Conservation (phyloP, 2,797 vertebrate genomes). For the Borostomias antarcticus region DNA sequence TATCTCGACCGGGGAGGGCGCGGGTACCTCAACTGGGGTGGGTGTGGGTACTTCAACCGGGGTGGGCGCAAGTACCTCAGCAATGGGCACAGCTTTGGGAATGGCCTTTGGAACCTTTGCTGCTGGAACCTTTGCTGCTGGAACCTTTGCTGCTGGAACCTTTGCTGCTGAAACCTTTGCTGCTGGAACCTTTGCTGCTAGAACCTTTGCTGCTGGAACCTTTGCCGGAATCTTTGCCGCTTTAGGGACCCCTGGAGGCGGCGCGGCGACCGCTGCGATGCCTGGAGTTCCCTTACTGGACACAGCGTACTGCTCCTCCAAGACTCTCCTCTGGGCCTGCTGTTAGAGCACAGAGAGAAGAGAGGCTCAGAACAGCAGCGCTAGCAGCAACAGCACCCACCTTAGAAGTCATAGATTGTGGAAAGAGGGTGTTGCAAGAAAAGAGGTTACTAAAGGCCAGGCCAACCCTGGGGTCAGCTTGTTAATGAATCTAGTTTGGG, state of each 20-base stretch:
- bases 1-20: neutral
- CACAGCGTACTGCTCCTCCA: conserved; percentile 65
- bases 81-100: conserved; percentile 29
- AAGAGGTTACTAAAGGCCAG: neutral
- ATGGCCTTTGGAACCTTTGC: conserved; percentile 32
- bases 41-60: conserved; percentile 11
- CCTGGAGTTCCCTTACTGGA: conserved; percentile 58
- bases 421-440: neutral
- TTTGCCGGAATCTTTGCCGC: conserved; percentile 20
- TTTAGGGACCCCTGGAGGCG: too few species aligned
- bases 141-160: conserved; percentile 39
- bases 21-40: conserved; percentile 16
- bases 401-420: too few species aligned
- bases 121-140: conserved; percentile 31
- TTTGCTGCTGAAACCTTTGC: conserved; percentile 29
- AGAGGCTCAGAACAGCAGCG: neutral
- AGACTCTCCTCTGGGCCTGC: conserved; percentile 64
- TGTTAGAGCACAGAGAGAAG: conserved; percentile 42
- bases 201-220: conserved; percentile 39
- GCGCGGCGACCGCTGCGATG: conserved; percentile 49
- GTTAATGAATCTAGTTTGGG: conserved; percentile 1
- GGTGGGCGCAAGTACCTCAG: conserved; percentile 21
- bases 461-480: neutral
- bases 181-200: conserved; percentile 36
- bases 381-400: too few species aligned